Base-by-base conservation (phyloP, 2,888 invertebrate genomes). In the Coremacera marginata region DNA sequence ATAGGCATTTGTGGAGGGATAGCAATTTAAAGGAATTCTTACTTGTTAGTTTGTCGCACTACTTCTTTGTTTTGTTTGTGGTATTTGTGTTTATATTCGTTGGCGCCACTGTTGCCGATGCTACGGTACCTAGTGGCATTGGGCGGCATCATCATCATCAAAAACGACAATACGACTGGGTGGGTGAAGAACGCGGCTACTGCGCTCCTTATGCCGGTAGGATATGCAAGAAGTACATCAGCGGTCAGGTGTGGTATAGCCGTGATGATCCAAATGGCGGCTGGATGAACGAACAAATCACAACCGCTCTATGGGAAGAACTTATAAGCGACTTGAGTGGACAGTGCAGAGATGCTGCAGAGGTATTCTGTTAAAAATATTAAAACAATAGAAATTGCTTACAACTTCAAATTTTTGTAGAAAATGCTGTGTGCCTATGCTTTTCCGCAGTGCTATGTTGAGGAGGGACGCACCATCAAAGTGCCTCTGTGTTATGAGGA, bases 401-500 rank as follows among this genome's bases (percentile, higher is more conserved):
- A n/a, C n/a, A n/a, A n/a, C n/a, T n/a, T n/a, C n/a, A n/a, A n/a
- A n/a, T n/a, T n/a, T n/a, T n/a, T 78, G 77, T 86, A 93, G 93
- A 95, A 94, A 91, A 91, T 98, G 87, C 90, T 98, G 19, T 98
- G 98, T 89, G 93, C 95, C 77, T 97, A 96, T 90, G 96, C 97
- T 70, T 98, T 98, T 90, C 98, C 98, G 3, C 94, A 94, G 86
- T 97, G 97, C 86, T 91, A 94, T 79, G 90, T 93, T 83, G 92
- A 92, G 85, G 89, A 89, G 76, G 93, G 93, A 70, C 91, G 92
- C 77, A 93, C 94, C 4, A 91, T 92, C 80, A 93, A 93, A 72
- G 90, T 96, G 78, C 96, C 96, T 5, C 90, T 97, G 5, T 97
- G 97, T 89, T 95, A 95, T 86, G 98, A 98, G 91, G 97, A 98